These are phyloP conservation scores for Oxystoma pomonae DNA, from an alignment of 2,888 invertebrate genomes.

Conservation along the genomic window DNA sequence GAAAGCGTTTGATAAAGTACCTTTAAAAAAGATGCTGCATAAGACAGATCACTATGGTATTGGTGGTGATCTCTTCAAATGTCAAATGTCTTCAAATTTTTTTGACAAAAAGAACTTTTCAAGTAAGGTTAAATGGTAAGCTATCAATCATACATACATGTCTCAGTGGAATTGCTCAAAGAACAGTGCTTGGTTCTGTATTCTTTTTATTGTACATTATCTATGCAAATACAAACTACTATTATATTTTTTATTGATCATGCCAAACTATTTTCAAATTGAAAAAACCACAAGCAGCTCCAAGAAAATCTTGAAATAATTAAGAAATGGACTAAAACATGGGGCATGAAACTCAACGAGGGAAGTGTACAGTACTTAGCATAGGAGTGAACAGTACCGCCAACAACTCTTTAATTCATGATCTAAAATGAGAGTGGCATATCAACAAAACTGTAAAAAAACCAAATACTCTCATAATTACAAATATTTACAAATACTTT, in stretches of 20 bases:
- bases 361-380: background rate
- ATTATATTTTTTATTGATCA: background rate
- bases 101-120: background rate
- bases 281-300: background rate
- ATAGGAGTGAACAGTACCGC: background rate
- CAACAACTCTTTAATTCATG: no score
- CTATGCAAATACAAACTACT: background rate
- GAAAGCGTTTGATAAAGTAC: background rate
- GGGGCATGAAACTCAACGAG: background rate
- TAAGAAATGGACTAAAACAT: background rate
- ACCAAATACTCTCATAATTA: no score
- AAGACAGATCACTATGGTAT: background rate
- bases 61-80: background rate
- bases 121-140: background rate
- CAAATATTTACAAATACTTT: no score
- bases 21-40: background rate
- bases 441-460: no score
- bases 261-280: background rate
- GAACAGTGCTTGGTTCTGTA: background rate
- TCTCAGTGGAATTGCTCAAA: background rate
- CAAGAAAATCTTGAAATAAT: background rate
- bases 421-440: no score
- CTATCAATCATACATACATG: background rate
- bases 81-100: background rate
- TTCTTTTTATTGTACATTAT: background rate